Conservation (phyloP, 1,140 invertebrate species). For the Phthorimaea operculella region DNA sequence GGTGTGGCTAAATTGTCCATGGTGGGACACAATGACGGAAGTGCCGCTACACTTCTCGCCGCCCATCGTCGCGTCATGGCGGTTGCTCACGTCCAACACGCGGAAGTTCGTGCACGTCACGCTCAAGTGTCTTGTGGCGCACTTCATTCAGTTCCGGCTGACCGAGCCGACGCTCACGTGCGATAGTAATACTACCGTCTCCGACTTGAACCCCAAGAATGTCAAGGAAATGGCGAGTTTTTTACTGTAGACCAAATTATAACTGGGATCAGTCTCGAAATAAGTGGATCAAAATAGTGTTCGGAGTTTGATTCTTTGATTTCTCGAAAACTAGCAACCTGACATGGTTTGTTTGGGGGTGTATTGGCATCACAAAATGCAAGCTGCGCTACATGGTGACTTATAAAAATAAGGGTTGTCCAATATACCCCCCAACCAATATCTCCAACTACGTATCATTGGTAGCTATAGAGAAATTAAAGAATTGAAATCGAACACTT, state of each 20-base stretch:
- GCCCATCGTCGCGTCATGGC: slow-evolving; percentile 81
- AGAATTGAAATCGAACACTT: too few relatives aligned
- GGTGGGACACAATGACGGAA: slow-evolving; percentile 75
- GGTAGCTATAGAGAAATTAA: too few relatives aligned
- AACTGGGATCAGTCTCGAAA: neutral
- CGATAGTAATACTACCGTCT: slow-evolving; percentile 69
- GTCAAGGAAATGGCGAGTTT: slow-evolving; percentile 40
- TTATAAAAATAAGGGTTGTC: too few relatives aligned
- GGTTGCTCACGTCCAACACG: slow-evolving; percentile 83
- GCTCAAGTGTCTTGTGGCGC: slow-evolving; percentile 74
- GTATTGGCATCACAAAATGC: too few relatives aligned
- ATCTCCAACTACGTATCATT: too few relatives aligned
- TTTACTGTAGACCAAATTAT: neutral
- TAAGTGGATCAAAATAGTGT: neutral
- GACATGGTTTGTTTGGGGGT: too few relatives aligned
- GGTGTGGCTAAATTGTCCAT: slow-evolving; percentile 77
- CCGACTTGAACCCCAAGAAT: slow-evolving; percentile 72
- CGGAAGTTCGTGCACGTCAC: slow-evolving; percentile 85
- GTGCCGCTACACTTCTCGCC: slow-evolving; percentile 82
- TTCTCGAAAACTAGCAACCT: too few relatives aligned
- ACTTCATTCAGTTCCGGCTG: slow-evolving; percentile 69
- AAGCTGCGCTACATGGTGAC: too few relatives aligned
- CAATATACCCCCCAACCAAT: too few relatives aligned
- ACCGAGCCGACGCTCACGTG: slow-evolving; percentile 71
- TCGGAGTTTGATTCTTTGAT: too few relatives aligned